Evolutionary conservation across 2,113 vertebrate species (phyloP).

Genomic region (Quiscalus mexicanus): DNA sequence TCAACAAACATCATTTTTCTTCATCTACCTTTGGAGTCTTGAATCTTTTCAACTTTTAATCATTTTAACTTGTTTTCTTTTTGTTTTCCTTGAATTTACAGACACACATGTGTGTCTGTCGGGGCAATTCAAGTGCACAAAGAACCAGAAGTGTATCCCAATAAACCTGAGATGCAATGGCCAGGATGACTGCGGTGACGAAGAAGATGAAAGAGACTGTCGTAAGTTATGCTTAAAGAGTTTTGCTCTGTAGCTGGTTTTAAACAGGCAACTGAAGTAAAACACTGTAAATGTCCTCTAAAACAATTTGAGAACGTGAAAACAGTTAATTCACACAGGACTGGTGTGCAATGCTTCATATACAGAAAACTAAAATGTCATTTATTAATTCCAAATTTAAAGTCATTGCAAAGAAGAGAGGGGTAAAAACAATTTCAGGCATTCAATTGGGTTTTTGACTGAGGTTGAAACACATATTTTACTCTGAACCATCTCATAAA

Average conservation of each 20-base stretch:
- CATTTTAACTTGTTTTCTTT: not conserved
- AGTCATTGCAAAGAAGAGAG: not conserved
- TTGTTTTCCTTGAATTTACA: conserved; percentile 58
- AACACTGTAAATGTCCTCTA: not conserved
- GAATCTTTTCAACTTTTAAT: not conserved
- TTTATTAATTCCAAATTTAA: not conserved
- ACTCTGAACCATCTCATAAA: not conserved
- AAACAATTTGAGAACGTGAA: not conserved
- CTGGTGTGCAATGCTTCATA: not conserved
- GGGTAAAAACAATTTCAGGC: not conserved
- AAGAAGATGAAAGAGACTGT: conserved; percentile 95
- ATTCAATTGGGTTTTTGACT: conserved; percentile 4
- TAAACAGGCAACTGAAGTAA: not conserved
- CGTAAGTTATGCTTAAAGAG: conserved; percentile 82
- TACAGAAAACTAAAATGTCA: not conserved
- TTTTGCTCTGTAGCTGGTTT: not conserved
- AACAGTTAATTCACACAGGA: not conserved
- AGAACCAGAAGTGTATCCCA: conserved; percentile 94
- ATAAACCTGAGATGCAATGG: conserved; percentile 95
- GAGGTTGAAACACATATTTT: not conserved
- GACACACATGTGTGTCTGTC: conserved; percentile 96
- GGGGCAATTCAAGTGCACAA: conserved; percentile 96
- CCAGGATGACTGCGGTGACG: conserved; percentile 95
- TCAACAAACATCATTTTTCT: not conserved
- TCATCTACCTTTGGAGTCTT: not conserved